These are phyloP conservation scores for Raphicerus campestris DNA, from an alignment of 2,113 vertebrate genomes.

Conservation along the genomic window DNA sequence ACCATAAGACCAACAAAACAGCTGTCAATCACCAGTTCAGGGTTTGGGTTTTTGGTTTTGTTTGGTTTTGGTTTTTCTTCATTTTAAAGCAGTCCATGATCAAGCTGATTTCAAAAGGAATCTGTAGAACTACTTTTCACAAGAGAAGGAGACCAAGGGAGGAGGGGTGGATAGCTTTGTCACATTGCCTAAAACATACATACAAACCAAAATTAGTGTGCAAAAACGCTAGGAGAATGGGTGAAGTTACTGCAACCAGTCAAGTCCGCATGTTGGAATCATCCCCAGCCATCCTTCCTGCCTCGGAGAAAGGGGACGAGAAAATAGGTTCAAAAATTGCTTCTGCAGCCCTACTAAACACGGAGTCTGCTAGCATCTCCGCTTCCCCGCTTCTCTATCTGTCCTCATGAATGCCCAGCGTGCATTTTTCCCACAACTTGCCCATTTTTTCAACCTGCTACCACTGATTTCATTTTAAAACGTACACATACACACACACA, in stretches of 20 bases:
- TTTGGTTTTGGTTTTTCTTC: not conserved
- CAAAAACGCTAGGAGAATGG: not conserved
- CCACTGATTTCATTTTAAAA: not conserved
- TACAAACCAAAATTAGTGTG: constrained; percentile 17
- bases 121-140: not conserved
- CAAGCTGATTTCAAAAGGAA: not conserved
- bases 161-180: not conserved
- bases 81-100: not conserved
- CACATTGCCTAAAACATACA: constrained; percentile 10
- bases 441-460: not conserved
- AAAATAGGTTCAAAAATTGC: constrained; percentile 21
- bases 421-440: not conserved
- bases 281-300: not conserved
- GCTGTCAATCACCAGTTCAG: not conserved
- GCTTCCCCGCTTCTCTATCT: not conserved
- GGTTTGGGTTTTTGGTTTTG: too few species aligned
- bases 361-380: not conserved
- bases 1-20: not conserved
- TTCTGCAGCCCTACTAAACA: not conserved
- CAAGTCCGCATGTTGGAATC: not conserved
- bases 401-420: not conserved
- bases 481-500: not conserved
- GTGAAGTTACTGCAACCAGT: not conserved
- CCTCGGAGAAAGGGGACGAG: not conserved
- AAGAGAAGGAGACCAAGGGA: not conserved